Base-by-base conservation (phyloP, 2,888 invertebrate genomes). In the Polyploca ridens region DNA sequence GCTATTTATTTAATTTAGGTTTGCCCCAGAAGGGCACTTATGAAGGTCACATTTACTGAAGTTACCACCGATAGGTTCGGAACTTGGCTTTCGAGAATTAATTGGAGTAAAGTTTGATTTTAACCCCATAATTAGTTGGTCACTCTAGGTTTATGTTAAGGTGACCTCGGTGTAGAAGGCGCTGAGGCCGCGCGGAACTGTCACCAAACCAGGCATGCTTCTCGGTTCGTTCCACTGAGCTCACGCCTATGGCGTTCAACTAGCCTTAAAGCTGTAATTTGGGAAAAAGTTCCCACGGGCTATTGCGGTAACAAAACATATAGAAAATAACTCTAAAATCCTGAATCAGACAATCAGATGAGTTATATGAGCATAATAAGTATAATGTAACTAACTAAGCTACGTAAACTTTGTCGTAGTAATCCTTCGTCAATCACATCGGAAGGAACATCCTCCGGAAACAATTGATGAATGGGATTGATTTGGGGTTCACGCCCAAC, bases 121-220 rank as follows among this genome's bases (percentile, higher is more conserved):
- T n/a, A n/a, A n/a, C n/a, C n/a, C n/a, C n/a, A n/a, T n/a, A n/a
- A n/a, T n/a, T n/a, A n/a, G n/a, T 64, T 88, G 85, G 90, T 80
- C 74, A 80, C 79, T 68, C 63, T 78, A 82, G 57, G 38, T 65
- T 72, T 78, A 77, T 81, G 76, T 69, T 75, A 66, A 71, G 71
- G 70, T 84, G 88, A 90, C 88, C 90, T 86, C 87, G 74, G 84
- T 81, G 85, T 84, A 82, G 81, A 84, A 89, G 90, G 91, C 89
- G 90, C 89, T 81, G 78, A 70, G 77, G 78, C 81, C 81, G 74
- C 76, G 81, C 79, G 78, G 82, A 81, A 82, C 83, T 84, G 86
- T 83, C 90, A 87, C 88, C 90, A 87, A 86, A 79, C 77, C 71
- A 83, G 74, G 87, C 90, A 89, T 90, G 93, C 78, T 78, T 79